Conservation (phyloP, 2,888 invertebrate genomes). For the Nysson spinosus region DNA sequence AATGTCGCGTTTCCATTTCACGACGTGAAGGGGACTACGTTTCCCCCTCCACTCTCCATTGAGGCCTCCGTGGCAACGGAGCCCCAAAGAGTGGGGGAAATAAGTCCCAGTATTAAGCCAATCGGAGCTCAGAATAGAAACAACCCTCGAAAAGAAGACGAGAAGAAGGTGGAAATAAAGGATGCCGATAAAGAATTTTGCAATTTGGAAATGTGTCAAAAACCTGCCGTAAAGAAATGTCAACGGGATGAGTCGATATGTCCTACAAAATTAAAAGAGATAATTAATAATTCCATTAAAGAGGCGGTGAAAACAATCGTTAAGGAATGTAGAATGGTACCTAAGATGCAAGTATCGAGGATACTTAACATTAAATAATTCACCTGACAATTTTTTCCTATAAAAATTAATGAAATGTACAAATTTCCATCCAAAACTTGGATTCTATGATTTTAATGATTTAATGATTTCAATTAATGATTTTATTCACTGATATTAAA, state of each 20-base stretch:
- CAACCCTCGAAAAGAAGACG: not conserved
- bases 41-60: conserved; percentile 15
- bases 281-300: conserved; percentile 63
- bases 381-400: not conserved
- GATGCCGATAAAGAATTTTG: conserved; percentile 8
- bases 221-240: not conserved
- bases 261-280: conserved; percentile 49
- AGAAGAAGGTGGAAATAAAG: conserved; percentile 6
- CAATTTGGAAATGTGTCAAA: conserved; percentile 1
- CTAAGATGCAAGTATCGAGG: conserved; percentile 53
- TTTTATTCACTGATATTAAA: no score
- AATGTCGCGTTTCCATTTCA: conserved; percentile 19
- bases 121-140: no score
- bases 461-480: no score
- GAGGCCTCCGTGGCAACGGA: conserved; percentile 27
- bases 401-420: no score
- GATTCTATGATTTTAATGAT: no score
- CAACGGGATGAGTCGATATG: not conserved
- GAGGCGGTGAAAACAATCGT: conserved; percentile 60
- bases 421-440: no score
- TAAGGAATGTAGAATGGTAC: conserved; percentile 57
- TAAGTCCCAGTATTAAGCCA: not conserved
- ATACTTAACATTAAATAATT: conserved; percentile 8
- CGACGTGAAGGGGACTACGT: conserved; percentile 26
- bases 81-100: not conserved